Percentiles rank a stretch among this genome's conserved stretches.
phyloP scores from a whole-genome alignment of 1,140 invertebrate genomes.

The Pseudomyrmex cubaensis region DNA sequence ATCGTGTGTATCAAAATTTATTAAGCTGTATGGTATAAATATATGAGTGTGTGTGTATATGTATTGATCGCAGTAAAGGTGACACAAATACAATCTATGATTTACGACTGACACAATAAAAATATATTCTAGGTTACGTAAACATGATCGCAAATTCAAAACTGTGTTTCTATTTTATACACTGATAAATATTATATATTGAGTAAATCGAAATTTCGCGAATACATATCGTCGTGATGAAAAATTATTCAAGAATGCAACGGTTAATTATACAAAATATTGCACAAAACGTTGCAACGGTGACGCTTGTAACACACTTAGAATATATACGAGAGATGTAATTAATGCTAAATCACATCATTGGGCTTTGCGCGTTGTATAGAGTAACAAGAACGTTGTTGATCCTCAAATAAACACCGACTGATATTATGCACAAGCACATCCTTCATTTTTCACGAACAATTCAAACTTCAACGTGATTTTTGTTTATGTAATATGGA shows the following conservation, averaged over 20 bases:
- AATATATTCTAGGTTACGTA: slow-evolving; percentile 6
- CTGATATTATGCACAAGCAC: slow-evolving; percentile 44
- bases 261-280: slow-evolving; percentile 37
- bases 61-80: slow-evolving; percentile 28
- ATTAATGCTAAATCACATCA: slow-evolving; percentile 77
- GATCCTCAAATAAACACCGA: slow-evolving; percentile 48
- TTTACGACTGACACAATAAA: slow-evolving; percentile 31
- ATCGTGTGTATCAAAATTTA: slow-evolving; percentile 61
- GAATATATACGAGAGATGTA: slow-evolving; percentile 67
- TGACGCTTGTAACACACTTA: slow-evolving; percentile 46
- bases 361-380: slow-evolving; percentile 38
- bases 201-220: not conserved
- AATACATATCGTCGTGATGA: not conserved
- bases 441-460: slow-evolving; percentile 15
- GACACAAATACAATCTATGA: slow-evolving; percentile 37
- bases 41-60: not conserved
- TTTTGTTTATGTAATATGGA: too few relatives aligned
- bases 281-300: not conserved
- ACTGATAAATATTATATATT: too few relatives aligned
- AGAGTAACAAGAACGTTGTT: slow-evolving; percentile 38
- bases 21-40: slow-evolving; percentile 7
- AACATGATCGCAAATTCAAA: slow-evolving; percentile 1
- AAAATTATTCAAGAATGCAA: not conserved
- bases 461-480: not conserved
- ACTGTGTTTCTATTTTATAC: not conserved